These are phyloP conservation scores for Ginglymostoma cirratum DNA, from an alignment of 2,113 vertebrate species.

Conservation along the genomic window DNA sequence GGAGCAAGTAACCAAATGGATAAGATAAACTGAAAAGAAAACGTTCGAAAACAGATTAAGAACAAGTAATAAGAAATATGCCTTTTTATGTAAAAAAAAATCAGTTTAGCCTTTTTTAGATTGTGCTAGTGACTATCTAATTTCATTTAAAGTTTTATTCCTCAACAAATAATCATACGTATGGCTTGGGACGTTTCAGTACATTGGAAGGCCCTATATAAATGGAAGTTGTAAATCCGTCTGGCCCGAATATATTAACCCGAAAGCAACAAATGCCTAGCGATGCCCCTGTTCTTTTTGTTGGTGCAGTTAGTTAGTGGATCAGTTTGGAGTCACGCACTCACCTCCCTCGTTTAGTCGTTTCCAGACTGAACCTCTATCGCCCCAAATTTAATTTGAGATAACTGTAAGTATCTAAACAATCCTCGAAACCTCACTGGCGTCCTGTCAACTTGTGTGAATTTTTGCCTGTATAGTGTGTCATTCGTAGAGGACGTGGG, in stretches of 20 bases:
- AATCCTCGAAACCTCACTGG: neutral
- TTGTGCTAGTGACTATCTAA: neutral
- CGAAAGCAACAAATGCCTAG: neutral
- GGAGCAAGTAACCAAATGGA: no score
- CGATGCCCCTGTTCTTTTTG: neutral
- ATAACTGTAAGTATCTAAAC: neutral
- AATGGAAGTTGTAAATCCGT: neutral
- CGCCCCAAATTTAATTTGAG: neutral
- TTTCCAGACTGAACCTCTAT: neutral
- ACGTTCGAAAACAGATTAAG: neutral
- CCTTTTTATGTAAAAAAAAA: neutral
- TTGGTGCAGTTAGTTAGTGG: neutral
- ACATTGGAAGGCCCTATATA: neutral
- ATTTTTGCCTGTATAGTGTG: neutral
- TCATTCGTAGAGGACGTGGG: neutral
- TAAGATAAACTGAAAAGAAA: neutral
- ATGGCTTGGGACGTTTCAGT: neutral
- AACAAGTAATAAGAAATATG: neutral
- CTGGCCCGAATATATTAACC: neutral
- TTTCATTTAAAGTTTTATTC: neutral
- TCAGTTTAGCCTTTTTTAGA: neutral
- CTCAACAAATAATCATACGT: neutral
- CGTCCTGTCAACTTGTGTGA: neutral
- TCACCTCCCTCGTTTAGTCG: neutral
- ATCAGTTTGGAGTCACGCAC: neutral